phyloP scores from a whole-genome alignment of 2,888 invertebrate genomes.

The Phoronis australis region DNA sequence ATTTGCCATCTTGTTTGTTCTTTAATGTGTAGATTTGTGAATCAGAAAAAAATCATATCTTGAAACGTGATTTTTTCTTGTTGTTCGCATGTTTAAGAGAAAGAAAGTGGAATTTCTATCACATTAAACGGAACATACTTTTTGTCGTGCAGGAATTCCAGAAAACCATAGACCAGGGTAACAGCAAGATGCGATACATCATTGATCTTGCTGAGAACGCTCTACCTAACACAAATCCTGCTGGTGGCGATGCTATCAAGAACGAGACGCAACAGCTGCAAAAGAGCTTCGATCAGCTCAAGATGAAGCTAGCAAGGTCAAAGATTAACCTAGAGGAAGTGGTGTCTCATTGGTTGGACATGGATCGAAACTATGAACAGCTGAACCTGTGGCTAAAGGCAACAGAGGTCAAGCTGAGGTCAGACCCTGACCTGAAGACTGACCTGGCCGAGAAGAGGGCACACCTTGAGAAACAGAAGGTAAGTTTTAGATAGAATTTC shows the following conservation, averaged over 20 bases:
- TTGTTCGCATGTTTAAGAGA: too few relatives aligned
- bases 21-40: too few relatives aligned
- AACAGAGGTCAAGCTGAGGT: slow-evolving; percentile 73
- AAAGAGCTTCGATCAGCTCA: slow-evolving; percentile 81
- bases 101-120: too few relatives aligned
- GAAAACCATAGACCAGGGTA: slow-evolving; percentile 88
- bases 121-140: too few relatives aligned
- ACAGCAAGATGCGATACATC: slow-evolving; percentile 67
- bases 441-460: slow-evolving; percentile 88
- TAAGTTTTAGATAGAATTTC: too few relatives aligned
- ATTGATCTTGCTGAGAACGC: slow-evolving; percentile 88
- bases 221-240: slow-evolving; percentile 84
- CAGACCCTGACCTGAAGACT: slow-evolving; percentile 78
- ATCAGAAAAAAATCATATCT: too few relatives aligned
- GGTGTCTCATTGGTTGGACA: slow-evolving; percentile 76
- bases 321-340: slow-evolving; percentile 68
- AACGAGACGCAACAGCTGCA: slow-evolving; percentile 86
- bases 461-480: slow-evolving; percentile 77
- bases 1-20: too few relatives aligned
- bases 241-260: slow-evolving; percentile 81
- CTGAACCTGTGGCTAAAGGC: slow-evolving; percentile 84
- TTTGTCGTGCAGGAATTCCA: slow-evolving; percentile 63
- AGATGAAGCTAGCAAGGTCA: slow-evolving; percentile 57
- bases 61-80: too few relatives aligned
- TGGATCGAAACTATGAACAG: slow-evolving; percentile 69